These are phyloP conservation scores for Drosophila cardini DNA, from an alignment of 1,140 invertebrate species.

Conservation along the genomic window DNA sequence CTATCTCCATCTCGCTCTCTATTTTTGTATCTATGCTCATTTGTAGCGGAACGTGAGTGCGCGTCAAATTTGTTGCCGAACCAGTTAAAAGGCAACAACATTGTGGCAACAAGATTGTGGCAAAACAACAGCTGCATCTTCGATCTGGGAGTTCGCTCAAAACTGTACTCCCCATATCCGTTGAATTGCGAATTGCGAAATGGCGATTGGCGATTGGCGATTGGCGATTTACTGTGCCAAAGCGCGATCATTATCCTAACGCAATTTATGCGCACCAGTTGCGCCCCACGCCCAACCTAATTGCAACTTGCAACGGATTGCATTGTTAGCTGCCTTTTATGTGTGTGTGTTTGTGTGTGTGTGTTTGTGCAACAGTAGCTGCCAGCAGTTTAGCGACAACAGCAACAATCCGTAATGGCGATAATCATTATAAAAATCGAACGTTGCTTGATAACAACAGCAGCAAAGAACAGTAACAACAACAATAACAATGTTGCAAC, in stretches of 20 bases:
- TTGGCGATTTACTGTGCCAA: conserved; percentile 81
- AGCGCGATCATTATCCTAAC: conserved; percentile 84
- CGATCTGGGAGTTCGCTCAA: conserved; percentile 57
- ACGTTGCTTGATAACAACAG: conserved; percentile 42
- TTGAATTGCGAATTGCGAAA: conserved; percentile 72
- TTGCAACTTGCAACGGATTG: conserved; percentile 62
- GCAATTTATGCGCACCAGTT: conserved; percentile 80
- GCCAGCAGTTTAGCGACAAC: conserved; percentile 29
- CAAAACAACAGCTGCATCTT: conserved; percentile 43
- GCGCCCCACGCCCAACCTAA: conserved; percentile 76
- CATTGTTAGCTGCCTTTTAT: conserved; percentile 51
- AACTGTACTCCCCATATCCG: conserved; percentile 76
- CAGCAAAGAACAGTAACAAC: conserved; percentile 11
- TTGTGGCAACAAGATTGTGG: conserved; percentile 19
- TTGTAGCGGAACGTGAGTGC: conserved; percentile 60
- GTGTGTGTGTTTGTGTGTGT: conserved; percentile 22
- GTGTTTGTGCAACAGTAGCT: conserved; percentile 26
- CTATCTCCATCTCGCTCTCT: conserved; percentile 26
- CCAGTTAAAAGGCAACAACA: conserved; percentile 61
- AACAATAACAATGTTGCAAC: conserved; percentile 22
- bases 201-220: conserved; percentile 76
- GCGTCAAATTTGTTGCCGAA: conserved; percentile 81
- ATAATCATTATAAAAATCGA: conserved; percentile 75
- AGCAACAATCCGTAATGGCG: conserved; percentile 65
- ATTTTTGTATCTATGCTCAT: conserved; percentile 51